A percentile compares a stretch with the other conserved stretches of the same genome.
These are phyloP conservation scores for Drosophila subquinaria DNA, from an alignment of 2,888 invertebrate genomes.

Conservation along the genomic window DNA sequence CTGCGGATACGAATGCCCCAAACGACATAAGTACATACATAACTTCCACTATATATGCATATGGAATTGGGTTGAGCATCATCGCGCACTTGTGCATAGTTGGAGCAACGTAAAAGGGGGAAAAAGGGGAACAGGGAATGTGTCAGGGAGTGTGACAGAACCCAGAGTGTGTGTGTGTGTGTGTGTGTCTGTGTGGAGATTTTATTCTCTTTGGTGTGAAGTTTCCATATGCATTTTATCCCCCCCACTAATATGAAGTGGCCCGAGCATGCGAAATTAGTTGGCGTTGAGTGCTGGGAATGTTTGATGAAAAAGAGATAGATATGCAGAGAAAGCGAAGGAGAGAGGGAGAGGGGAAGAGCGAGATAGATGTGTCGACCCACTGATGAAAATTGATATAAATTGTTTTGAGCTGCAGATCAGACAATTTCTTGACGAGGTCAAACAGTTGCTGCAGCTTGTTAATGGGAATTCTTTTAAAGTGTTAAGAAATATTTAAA, in stretches of 20 bases:
- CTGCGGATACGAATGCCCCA: constrained; percentile 64
- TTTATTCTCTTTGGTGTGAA: constrained; percentile 28
- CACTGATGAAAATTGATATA: constrained; percentile 72
- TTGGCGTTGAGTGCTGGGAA: constrained; percentile 73
- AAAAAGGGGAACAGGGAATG: background rate
- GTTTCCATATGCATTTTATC: constrained; percentile 76
- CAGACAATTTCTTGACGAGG: constrained; percentile 66
- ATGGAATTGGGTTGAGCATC: constrained; percentile 78
- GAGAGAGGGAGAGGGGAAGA: background rate
- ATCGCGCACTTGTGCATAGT: constrained; percentile 47
- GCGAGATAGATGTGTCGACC: constrained; percentile 9
- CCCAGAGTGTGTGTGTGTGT: background rate
- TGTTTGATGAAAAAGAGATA: constrained; percentile 41
- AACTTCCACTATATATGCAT: constrained; percentile 52
- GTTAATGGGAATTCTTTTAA: constrained; percentile 30
- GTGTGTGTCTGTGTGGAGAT: background rate
- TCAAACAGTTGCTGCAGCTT: constrained; percentile 41
- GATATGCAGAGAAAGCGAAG: background rate
- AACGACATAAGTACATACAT: constrained; percentile 58
- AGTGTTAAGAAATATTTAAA: constrained; percentile 19
- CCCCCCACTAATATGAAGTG: constrained; percentile 61
- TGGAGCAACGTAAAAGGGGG: too few species aligned
- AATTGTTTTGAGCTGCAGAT: constrained; percentile 66
- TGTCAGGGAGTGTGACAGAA: constrained; percentile 8
- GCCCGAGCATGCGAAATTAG: constrained; percentile 74